These are phyloP conservation scores for Orbicella faveolata DNA, from an alignment of 64 coral and sea anemone species.

Conservation along the genomic window DNA sequence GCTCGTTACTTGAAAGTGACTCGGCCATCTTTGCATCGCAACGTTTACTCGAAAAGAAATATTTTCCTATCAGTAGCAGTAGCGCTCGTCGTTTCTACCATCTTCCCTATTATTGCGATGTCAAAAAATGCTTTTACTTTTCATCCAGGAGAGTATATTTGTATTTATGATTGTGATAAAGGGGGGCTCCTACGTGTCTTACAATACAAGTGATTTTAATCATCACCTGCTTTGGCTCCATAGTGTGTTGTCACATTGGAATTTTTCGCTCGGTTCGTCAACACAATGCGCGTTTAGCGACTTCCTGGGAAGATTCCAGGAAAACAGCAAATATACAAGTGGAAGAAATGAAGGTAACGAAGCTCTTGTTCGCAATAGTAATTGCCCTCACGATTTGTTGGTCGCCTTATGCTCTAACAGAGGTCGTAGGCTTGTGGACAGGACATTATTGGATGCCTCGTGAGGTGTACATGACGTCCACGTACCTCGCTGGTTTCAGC, in stretches of 20 bases:
- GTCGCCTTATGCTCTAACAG: conserved; percentile 19
- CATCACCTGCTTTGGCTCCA: not conserved
- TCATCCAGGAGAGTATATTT: conserved; percentile 46
- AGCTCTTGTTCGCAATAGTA: conserved; percentile 22
- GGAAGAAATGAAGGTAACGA: conserved; percentile 48
- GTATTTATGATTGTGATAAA: conserved; percentile 13
- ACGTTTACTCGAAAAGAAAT: conserved; percentile 6
- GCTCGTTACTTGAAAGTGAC: conserved; percentile 29
- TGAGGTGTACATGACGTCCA: conserved; percentile 18
- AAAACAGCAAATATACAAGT: not conserved
- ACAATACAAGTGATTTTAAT: conserved; percentile 16
- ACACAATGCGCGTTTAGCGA: conserved; percentile 4
- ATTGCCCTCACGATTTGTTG: conserved; percentile 26
- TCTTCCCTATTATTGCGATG: not conserved
- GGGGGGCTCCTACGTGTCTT: not conserved
- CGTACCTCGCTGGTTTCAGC: conserved; percentile 15
- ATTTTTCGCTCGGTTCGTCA: conserved; percentile 38
- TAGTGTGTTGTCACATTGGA: conserved; percentile 28
- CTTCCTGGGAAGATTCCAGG: not conserved
- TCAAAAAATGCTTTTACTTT: conserved; percentile 19
- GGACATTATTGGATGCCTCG: conserved; percentile 44
- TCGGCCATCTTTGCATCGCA: conserved; percentile 8
- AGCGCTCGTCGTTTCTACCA: not conserved
- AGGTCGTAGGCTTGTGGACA: not conserved
- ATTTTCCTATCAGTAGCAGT: conserved; percentile 8